phyloP scores from a whole-genome alignment of 2,888 invertebrate species.

The Hemithea aestivaria region DNA sequence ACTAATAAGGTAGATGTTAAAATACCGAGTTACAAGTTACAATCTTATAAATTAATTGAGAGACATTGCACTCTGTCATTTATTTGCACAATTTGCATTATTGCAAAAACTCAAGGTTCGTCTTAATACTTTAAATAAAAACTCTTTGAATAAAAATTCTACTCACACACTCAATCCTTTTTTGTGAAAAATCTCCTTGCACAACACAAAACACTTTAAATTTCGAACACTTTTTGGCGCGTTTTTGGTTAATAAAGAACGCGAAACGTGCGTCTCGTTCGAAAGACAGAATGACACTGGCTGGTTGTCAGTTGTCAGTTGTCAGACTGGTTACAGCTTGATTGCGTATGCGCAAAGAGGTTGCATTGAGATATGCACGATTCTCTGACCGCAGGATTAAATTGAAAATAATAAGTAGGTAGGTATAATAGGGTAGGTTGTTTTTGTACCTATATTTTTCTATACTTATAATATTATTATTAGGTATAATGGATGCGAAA shows the following conservation, averaged over 20 bases:
- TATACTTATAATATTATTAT: no score
- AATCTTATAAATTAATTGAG: background rate
- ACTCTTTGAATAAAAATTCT: conserved; percentile 9
- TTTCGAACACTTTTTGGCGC: conserved; percentile 14
- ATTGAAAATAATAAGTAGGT: background rate
- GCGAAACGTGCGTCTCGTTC: conserved; percentile 13
- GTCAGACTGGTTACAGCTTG: conserved; percentile 9
- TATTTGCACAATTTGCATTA: conserved; percentile 3
- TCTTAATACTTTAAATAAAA: conserved; percentile 6
- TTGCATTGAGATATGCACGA: background rate
- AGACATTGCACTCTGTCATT: conserved; percentile 5
- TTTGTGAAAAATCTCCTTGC: conserved; percentile 26
- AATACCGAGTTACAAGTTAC: no score
- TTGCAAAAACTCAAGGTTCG: conserved; percentile 19
- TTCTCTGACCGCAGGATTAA: conserved; percentile 3
- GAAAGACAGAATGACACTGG: conserved; percentile 16
- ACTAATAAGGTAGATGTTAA: no score
- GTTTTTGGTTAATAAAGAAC: conserved; percentile 11
- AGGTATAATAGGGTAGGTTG: no score
- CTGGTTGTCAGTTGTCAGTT: conserved; percentile 7
- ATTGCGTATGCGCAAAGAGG: conserved; percentile 27
- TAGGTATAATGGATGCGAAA: no score
- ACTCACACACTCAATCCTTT: conserved; percentile 40
- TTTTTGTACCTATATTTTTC: no score
- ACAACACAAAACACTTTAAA: conserved; percentile 35